These are phyloP conservation scores for Bos taurus DNA, from an alignment of 2,113 vertebrate species.

Conservation along the genomic window ARS-UCD2.0 NC_037334.1:58858001-58858500, in stretches of 20 bases:
- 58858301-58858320: constrained; percentile 15
- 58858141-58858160: background rate
- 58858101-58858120: background rate
- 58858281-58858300: constrained; percentile 47
- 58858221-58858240: constrained; percentile 41
- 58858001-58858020: background rate
- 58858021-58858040: background rate
- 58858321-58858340: background rate
- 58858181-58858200: background rate
- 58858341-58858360: background rate
- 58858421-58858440: constrained; percentile 94
- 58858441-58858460: constrained; percentile 84
- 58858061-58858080: background rate
- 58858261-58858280: constrained; percentile 29
- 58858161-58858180: constrained; percentile 2
- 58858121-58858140: background rate
- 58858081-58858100: background rate
- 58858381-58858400: constrained; percentile 95
- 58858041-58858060: background rate
- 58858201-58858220: constrained; percentile 33
- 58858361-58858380: constrained; percentile 36
- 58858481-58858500: background rate
- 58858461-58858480: background rate
- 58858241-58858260: constrained; percentile 13
- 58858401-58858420: constrained; percentile 97